phyloP scores from a whole-genome alignment of 2,797 vertebrate genomes.

The Sebastes reedi region DNA sequence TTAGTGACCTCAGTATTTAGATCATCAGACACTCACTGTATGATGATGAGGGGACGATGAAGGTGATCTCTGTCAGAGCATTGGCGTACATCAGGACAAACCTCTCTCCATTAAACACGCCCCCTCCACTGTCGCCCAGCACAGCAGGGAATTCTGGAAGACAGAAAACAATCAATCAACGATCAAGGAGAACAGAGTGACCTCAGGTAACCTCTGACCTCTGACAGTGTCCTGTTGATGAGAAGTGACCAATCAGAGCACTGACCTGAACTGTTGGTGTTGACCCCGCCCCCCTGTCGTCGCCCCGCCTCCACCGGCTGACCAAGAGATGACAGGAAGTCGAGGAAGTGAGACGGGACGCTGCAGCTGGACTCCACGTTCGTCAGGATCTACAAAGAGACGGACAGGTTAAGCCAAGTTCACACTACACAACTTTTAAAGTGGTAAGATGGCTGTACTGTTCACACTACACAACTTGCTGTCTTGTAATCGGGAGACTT shows the following conservation, averaged over 20 bases:
- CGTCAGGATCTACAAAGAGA: conserved; percentile 85
- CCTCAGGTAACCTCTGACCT: background rate
- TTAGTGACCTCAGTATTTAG: background rate
- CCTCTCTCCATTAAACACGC: conserved; percentile 90
- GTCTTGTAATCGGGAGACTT: too few relatives aligned
- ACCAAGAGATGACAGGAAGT: conserved; percentile 92
- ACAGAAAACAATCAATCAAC: background rate
- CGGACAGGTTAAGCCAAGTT: background rate
- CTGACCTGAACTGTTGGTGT: conserved; percentile 86
- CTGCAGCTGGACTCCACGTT: conserved; percentile 89
- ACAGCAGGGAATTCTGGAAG: conserved; percentile 84
- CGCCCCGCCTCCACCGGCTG: conserved; percentile 85
- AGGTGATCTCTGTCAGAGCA: conserved; percentile 91
- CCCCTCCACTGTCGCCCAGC: conserved; percentile 87
- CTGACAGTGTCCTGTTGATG: background rate
- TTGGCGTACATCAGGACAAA: conserved; percentile 89
- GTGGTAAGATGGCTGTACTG: background rate
- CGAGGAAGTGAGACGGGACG: conserved; percentile 89
- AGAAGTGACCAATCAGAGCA: conserved; percentile 37
- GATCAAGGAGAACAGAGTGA: background rate
- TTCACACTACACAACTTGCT: background rate
- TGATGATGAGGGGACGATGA: conserved; percentile 85
- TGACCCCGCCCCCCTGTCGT: background rate
- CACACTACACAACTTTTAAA: background rate
- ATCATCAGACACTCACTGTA: conserved; percentile 22